phyloP scores from a whole-genome alignment of 2,888 invertebrate genomes.

The Hypolimnas misippus region DNA sequence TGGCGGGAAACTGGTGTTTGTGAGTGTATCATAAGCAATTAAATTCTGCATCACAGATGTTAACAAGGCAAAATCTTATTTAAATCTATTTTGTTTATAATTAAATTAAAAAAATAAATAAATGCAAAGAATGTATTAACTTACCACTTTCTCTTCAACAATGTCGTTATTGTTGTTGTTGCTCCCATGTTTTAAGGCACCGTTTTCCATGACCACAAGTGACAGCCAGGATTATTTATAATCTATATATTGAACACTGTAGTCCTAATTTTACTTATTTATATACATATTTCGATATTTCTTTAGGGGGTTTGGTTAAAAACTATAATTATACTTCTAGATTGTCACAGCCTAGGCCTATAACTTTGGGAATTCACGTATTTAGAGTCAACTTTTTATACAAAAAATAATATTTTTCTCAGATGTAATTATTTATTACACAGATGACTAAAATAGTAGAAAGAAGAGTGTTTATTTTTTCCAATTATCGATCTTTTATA shows the following conservation, averaged over 20 bases:
- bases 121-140: no score
- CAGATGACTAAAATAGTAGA: not conserved
- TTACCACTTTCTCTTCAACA: conserved; percentile 80
- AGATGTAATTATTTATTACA: not conserved
- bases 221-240: conserved; percentile 63
- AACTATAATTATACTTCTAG: conserved; percentile 25
- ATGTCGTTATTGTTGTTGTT: conserved; percentile 82
- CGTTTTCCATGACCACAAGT: conserved; percentile 83
- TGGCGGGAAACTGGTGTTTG: not conserved
- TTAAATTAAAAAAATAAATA: not conserved
- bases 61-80: not conserved
- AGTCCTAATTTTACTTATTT: conserved; percentile 44
- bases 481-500: not conserved
- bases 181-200: conserved; percentile 85
- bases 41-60: not conserved
- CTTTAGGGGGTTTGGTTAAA: conserved; percentile 20
- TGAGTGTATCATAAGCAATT: no score
- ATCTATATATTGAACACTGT: conserved; percentile 47
- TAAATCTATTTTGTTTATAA: not conserved
- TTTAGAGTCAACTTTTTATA: not conserved
- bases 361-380: conserved; percentile 3
- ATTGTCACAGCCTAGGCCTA: conserved; percentile 42
- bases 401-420: not conserved
- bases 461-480: not conserved
- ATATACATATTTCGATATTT: conserved; percentile 41